Evolutionary conservation across 2,888 invertebrate species (phyloP).

Genomic region (Eupsilia transversa): DNA sequence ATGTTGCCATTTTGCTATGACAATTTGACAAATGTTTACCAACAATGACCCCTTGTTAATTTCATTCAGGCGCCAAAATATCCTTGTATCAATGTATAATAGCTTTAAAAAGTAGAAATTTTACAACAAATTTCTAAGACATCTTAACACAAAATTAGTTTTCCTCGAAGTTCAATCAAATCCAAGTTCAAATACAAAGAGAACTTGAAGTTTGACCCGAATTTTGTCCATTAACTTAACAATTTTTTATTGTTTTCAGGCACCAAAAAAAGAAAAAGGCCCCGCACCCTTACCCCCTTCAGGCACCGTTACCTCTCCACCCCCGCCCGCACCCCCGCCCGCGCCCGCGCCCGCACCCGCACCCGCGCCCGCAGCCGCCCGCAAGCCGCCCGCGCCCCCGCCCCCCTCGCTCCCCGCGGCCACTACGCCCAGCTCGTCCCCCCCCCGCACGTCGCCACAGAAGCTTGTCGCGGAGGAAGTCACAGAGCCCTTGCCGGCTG

Average conservation of each 20-base stretch:
- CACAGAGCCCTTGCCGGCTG: constrained; percentile 27
- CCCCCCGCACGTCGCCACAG: constrained; percentile 34
- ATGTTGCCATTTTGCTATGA: too few species aligned
- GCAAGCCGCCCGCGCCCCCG: constrained; percentile 43
- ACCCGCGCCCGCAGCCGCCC: constrained; percentile 39
- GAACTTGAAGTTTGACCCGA: too few species aligned
- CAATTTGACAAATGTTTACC: too few species aligned
- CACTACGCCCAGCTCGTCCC: constrained; percentile 89
- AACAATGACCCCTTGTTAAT: too few species aligned
- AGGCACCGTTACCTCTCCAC: constrained; percentile 66
- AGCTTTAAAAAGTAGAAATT: too few species aligned
- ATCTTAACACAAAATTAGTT: too few species aligned
- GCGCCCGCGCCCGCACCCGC: constrained; percentile 67
- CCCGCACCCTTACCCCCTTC: constrained; percentile 94
- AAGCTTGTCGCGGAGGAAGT: constrained; percentile 15
- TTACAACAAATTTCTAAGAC: too few species aligned
- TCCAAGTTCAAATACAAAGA: too few species aligned
- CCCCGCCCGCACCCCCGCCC: constrained; percentile 45
- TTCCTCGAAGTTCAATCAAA: too few species aligned
- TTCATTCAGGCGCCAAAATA: too few species aligned
- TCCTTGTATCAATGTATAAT: too few species aligned
- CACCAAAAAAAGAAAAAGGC: constrained; percentile 95
- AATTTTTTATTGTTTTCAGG: constrained; percentile 78
- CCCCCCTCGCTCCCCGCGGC: constrained; percentile 83
- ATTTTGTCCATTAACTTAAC: too few species aligned